Evolutionary conservation across 1,140 invertebrate genomes (phyloP).

Genomic region (Chionoecetes opilio): DNA sequence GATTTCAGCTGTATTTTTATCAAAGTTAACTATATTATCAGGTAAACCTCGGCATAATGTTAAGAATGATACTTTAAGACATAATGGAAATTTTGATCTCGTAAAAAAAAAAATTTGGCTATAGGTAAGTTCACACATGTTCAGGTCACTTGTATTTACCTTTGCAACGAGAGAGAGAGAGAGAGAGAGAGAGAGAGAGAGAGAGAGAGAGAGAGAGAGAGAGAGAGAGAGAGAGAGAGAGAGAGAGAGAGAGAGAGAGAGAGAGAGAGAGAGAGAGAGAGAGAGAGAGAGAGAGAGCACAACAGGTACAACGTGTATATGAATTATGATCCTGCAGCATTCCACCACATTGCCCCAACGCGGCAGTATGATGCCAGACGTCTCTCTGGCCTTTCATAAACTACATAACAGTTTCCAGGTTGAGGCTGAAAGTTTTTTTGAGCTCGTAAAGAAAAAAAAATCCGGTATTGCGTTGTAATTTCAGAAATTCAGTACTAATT

Average conservation of each 20-base stretch:
- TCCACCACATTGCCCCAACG: background rate
- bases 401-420: background rate
- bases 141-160: too few relatives aligned
- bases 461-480: background rate
- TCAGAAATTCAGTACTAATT: background rate
- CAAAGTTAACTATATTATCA: too few relatives aligned
- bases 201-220: too few relatives aligned
- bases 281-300: background rate
- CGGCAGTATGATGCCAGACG: background rate
- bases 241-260: slow-evolving; percentile 62
- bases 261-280: slow-evolving; percentile 59
- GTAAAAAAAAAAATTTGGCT: too few relatives aligned
- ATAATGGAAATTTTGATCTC: too few relatives aligned
- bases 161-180: too few relatives aligned
- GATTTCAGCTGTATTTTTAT: too few relatives aligned
- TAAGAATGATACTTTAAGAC: too few relatives aligned
- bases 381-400: background rate
- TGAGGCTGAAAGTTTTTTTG: background rate
- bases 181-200: too few relatives aligned
- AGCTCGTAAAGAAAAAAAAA: background rate
- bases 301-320: background rate
- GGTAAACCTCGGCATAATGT: too few relatives aligned
- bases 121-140: too few relatives aligned
- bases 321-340: background rate
- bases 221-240: slow-evolving; percentile 48